Base-by-base conservation (phyloP, 2,888 invertebrate genomes). In the Lasioglossum vierecki region DNA sequence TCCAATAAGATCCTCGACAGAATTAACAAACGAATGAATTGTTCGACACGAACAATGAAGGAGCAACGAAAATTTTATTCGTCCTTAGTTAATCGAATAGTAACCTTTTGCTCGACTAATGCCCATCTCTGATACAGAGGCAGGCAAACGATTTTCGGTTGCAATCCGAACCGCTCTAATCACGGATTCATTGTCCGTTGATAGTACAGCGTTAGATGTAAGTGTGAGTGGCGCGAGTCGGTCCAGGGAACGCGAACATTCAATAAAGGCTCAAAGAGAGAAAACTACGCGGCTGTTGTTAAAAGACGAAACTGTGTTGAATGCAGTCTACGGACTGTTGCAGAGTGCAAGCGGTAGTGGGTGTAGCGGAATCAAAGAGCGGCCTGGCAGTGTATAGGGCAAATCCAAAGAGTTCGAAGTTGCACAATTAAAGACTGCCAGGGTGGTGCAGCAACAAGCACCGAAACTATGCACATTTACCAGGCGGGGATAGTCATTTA, bases 231-330 rank as follows among this genome's bases (percentile, higher is more conserved):
- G 30, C 63, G 57, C 57, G n/a, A n/a, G 9, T 49, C 49, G 57
- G 1, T 57, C 15, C 30, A 15, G 26, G 18, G 18, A 63, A 63
- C 30, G 8, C 35, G 30, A 35, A 30, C 15, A 66, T 66, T 35
- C 66, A 66, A 66, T 66, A 66, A 66, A 66, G 66, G 66, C 30
- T 35, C 35, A 8, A 66, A 60, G 26, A 75, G 60, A 41, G 41
- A 66, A 66, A 66, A 66, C 66, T 66, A 35, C 30, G 35, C 8
- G 66, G 18, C 13, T 66, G 35, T 66, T 66, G 66, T 35, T 66
- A 66, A 35, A 63, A 66, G 66, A 35, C 35, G 35, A 15, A 66
- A 66, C 35, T 66, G 35, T 66, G 66, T 35, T 66, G 66, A 66
- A 15, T 18, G 8, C 6, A 35, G 30, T 30, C 63, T 30, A 26